Percentiles rank a stretch among this genome's conserved stretches.
Evolutionary conservation across 2,113 vertebrate species (phyloP).

Genomic region (Toxostoma redivivum): DNA sequence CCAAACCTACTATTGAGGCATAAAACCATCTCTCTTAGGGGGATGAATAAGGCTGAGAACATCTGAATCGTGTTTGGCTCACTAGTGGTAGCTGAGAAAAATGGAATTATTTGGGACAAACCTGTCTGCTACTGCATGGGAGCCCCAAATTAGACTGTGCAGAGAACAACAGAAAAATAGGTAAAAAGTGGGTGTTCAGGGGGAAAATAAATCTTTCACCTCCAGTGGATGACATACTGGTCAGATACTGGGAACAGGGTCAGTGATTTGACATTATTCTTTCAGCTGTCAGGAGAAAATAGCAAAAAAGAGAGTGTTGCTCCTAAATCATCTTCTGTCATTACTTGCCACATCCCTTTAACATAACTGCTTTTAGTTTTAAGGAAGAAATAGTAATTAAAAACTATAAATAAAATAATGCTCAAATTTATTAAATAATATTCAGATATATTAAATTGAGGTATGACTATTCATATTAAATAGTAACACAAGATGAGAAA

Average conservation of each 20-base stretch:
- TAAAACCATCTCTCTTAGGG: constrained; percentile 1
- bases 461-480: neutral
- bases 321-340: neutral
- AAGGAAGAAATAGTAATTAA: neutral
- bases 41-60: neutral
- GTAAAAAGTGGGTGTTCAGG: neutral
- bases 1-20: neutral
- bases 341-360: neutral
- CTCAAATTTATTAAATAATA: neutral
- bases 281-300: neutral
- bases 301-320: neutral
- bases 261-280: neutral
- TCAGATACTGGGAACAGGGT: neutral
- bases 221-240: neutral
- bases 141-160: neutral
- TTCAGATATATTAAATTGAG: neutral
- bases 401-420: neutral
- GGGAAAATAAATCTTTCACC: neutral
- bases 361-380: neutral
- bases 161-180: neutral
- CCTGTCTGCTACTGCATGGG: neutral
- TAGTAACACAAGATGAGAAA: neutral
- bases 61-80: neutral
- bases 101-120: neutral
- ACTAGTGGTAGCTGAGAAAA: neutral